Evolutionary conservation across 1,140 invertebrate genomes (phyloP), one percentile per base, ranked within the genome.

Genomic region (Drosophila triauraria): DNA sequence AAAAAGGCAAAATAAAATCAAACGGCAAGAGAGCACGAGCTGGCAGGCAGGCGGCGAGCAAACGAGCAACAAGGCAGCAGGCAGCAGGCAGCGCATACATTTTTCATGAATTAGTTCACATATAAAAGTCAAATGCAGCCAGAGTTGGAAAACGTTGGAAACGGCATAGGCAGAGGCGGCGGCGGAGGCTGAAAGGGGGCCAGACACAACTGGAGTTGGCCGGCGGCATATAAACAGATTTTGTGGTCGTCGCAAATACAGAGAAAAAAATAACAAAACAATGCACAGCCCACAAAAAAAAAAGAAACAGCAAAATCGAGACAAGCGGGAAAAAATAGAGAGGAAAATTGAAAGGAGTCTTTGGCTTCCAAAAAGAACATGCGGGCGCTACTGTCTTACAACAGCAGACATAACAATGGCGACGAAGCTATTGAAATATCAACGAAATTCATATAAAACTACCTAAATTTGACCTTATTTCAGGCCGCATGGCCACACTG

Each of bases 101-200:
- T 90, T 88, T 88, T 88, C 84, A 88, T 88, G 83, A 87, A 84
- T 90, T 88, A 88, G 84, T 88, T 90, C 85, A 72, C 70, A 88
- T 88, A 88, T 88, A 84, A 88, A 88, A 90, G 85, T 90, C 85
- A 88, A 88, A 90, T 87, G 83, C 83, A 87, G 57, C 35, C 62
- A 48, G 60, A 84, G 75, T 20, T 17, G 43, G 42, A 25, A 42
- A 61, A 43, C 12, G 13, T 35, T 35, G 47, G 25, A 53, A 30
- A 13, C 23, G 42, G 12, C 6, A 35, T 10, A n/a, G 62, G 38
- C 0, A 30, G n/a, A 15, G 23, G 13, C 13, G 30, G 23, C 7
- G 15, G 17, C 12, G 15, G 20, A n/a, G 50, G 48, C n/a, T 17
- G 48, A 13, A 17, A 20, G 27, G 17, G 12, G 32, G 44, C 23